Conservation (phyloP, 2,888 invertebrate genomes). For the Mythimna lalbum region DNA sequence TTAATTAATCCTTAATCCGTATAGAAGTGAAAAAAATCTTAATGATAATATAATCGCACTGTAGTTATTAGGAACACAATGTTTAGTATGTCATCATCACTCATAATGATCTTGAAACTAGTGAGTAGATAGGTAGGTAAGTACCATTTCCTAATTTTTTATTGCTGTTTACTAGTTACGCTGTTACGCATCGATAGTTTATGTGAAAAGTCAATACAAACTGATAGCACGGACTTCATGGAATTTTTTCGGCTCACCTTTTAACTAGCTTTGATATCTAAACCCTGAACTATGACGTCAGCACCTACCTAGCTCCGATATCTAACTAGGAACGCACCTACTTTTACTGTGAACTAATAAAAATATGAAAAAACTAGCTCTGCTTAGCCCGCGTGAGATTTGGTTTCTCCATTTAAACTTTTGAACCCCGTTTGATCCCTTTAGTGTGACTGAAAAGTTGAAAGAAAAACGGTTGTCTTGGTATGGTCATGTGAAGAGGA, state of each 20-base stretch:
- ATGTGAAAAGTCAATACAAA: conserved; percentile 19
- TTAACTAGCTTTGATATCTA: conserved; percentile 18
- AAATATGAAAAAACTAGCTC: no score
- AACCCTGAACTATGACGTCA: conserved; percentile 8
- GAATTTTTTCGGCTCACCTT: conserved; percentile 21
- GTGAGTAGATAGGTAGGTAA: neutral
- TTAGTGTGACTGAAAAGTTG: no score
- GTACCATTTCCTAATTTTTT: neutral
- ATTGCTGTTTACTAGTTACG: neutral
- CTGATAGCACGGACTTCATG: conserved; percentile 7
- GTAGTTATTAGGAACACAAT: neutral
- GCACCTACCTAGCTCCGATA: conserved; percentile 24
- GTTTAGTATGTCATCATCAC: neutral
- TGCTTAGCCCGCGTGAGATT: no score
- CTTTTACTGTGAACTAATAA: no score
- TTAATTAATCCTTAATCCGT: neutral
- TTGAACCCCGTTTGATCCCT: no score
- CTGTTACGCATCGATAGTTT: conserved; percentile 16
- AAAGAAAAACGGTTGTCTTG: no score
- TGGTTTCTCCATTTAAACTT: no score
- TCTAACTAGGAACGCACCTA: conserved; percentile 4
- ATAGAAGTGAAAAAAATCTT: neutral
- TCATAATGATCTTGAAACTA: neutral
- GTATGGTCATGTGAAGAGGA: no score
- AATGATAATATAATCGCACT: neutral